phyloP scores from a whole-genome alignment of 1,140 invertebrate species.

The Hermatobates lingyangjiaoensis region DNA sequence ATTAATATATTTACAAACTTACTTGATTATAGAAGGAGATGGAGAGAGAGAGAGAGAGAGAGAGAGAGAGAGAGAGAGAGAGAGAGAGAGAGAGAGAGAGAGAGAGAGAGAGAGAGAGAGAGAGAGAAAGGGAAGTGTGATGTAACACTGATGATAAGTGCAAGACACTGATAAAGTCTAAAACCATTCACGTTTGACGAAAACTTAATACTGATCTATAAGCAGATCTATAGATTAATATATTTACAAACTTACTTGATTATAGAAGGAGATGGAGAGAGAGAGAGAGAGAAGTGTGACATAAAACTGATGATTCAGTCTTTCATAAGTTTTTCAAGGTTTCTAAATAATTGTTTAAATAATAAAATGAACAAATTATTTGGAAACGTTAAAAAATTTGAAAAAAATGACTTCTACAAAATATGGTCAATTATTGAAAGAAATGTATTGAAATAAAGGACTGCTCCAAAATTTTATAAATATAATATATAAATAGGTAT shows the following conservation, averaged over 20 bases:
- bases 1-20: background rate
- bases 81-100: constrained; percentile 20
- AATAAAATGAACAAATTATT: background rate
- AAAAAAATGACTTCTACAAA: too few species aligned
- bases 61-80: constrained; percentile 7
- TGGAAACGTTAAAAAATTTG: too few species aligned
- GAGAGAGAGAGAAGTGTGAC: background rate
- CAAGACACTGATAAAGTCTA: background rate
- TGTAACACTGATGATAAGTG: background rate
- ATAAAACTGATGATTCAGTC: background rate
- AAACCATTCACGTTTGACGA: too few species aligned
- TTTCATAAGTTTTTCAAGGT: background rate
- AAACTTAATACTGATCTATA: too few species aligned
- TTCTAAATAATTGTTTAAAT: background rate
- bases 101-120: constrained; percentile 23
- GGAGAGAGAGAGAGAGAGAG: background rate
- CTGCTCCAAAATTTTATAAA: too few species aligned
- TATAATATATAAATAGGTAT: too few species aligned
- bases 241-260: background rate
- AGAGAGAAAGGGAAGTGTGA: constrained; percentile 20
- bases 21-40: background rate
- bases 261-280: background rate
- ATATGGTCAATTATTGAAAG: too few species aligned
- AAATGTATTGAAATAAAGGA: too few species aligned
- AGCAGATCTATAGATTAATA: background rate